These are phyloP conservation scores for Agriotes lineatus DNA, from an alignment of 2,888 invertebrate genomes.

Conservation along the genomic window DNA sequence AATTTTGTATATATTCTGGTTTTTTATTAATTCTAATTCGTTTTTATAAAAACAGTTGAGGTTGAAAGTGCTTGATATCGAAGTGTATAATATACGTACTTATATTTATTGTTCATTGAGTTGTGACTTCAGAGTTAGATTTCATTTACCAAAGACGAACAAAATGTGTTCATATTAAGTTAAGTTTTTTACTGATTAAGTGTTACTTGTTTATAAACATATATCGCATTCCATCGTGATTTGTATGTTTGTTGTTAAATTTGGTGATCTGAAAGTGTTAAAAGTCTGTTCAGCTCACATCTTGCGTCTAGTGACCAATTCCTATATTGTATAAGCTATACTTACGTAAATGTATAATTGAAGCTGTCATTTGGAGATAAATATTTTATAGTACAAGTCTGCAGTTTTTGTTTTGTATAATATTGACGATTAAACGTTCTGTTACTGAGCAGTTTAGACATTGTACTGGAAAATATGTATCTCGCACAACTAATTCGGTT, in stretches of 20 bases:
- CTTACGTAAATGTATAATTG: not conserved
- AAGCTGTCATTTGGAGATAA: not conserved
- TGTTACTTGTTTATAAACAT: not conserved
- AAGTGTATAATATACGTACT: not conserved
- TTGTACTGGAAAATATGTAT: not conserved
- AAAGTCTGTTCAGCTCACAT: too few relatives aligned
- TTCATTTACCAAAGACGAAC: constrained; percentile 22
- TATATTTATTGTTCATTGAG: constrained; percentile 16
- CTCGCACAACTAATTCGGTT: not conserved
- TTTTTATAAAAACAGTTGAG: too few relatives aligned
- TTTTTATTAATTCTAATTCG: too few relatives aligned
- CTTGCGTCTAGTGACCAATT: not conserved
- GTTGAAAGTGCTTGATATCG: not conserved
- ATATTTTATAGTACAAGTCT: not conserved
- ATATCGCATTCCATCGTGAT: constrained; percentile 12
- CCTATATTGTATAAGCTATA: not conserved
- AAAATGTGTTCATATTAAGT: constrained; percentile 28
- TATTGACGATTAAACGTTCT: too few relatives aligned
- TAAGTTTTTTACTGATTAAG: constrained; percentile 10
- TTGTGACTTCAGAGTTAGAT: constrained; percentile 20
- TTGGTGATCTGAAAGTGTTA: not conserved
- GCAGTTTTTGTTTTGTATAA: too few relatives aligned
- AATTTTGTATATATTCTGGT: too few relatives aligned
- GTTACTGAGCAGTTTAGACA: too few relatives aligned
- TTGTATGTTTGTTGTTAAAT: not conserved